A percentile compares a stretch with the other conserved stretches of the same genome.
Evolutionary conservation across 2,888 invertebrate species (phyloP).

Genomic region (Sesia apiformis): DNA sequence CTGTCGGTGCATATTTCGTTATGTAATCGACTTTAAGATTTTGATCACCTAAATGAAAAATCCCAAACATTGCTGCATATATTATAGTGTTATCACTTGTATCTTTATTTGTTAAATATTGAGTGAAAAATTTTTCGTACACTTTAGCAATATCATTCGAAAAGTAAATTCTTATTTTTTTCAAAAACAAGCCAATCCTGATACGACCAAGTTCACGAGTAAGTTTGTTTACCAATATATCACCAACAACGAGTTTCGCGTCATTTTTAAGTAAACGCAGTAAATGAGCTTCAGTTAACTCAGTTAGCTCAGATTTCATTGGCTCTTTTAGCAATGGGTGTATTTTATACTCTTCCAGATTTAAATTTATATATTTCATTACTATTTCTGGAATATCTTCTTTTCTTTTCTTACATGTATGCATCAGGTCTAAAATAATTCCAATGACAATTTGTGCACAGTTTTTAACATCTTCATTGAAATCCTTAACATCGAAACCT

Average conservation of each 20-base stretch:
- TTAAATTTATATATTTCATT: conserved; percentile 21
- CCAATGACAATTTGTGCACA: conserved; percentile 12
- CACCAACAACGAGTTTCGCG: conserved; percentile 10
- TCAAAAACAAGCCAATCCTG: conserved; percentile 14
- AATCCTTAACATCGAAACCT: conserved; percentile 11
- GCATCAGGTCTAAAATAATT: conserved; percentile 17
- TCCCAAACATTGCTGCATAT: conserved; percentile 21
- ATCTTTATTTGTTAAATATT: neutral
- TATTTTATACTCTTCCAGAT: conserved; percentile 15
- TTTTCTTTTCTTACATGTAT: conserved; percentile 20
- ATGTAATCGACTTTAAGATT: conserved; percentile 23
- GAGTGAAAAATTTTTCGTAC: conserved; percentile 22
- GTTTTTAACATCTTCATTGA: conserved; percentile 14
- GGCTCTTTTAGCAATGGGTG: conserved; percentile 13
- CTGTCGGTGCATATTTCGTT: conserved; percentile 25
- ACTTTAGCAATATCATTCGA: conserved; percentile 27
- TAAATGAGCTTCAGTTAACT: conserved; percentile 13
- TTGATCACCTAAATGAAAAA: conserved; percentile 28
- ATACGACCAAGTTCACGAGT: neutral
- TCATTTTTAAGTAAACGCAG: conserved; percentile 20
- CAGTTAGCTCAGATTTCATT: conserved; percentile 2
- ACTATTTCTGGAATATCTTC: conserved; percentile 28
- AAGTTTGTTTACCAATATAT: conserved; percentile 8
- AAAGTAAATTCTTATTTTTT: conserved; percentile 39
- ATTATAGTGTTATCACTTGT: neutral